A percentile compares a stretch with the other conserved stretches of the same genome.
phyloP scores from a whole-genome alignment of 2,113 vertebrate species.

The Dolichotis patagonum region DNA sequence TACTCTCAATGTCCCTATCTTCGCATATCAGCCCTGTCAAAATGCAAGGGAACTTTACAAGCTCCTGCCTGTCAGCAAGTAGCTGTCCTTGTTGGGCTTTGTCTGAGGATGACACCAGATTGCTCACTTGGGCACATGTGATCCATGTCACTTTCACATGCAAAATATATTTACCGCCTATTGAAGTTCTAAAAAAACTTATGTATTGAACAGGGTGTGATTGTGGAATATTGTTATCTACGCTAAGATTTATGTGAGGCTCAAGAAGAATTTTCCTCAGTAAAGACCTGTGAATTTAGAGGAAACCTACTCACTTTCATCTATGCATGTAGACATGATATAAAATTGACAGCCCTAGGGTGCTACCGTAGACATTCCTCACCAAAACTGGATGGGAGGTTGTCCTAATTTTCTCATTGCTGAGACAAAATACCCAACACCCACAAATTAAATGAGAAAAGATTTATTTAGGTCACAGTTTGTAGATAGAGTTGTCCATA shows the following conservation, averaged over 20 bases:
- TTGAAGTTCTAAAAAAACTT: background rate
- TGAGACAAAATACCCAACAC: background rate
- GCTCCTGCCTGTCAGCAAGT: background rate
- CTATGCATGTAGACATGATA: accelerated
- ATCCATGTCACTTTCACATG: too few species aligned
- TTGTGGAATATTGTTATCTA: background rate
- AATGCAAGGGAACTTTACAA: background rate
- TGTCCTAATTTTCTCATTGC: background rate
- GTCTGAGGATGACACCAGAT: too few species aligned
- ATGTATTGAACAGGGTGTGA: background rate
- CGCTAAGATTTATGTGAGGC: background rate
- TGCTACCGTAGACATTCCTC: background rate
- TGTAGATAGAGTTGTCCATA: background rate
- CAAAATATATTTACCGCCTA: background rate
- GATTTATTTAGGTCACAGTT: background rate
- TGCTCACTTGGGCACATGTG: accelerated
- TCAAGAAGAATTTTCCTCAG: background rate
- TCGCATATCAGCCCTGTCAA: background rate
- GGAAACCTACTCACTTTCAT: background rate
- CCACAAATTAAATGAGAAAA: background rate
- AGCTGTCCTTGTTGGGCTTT: background rate
- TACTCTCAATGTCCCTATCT: background rate
- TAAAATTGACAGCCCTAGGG: too few species aligned
- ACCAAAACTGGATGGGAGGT: background rate
- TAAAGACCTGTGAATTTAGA: background rate